Percentiles rank a stretch among this genome's conserved stretches.
These are phyloP conservation scores for Ctenoplectra terminalis DNA, from an alignment of 1,140 invertebrate genomes.

Conservation along the genomic window DNA sequence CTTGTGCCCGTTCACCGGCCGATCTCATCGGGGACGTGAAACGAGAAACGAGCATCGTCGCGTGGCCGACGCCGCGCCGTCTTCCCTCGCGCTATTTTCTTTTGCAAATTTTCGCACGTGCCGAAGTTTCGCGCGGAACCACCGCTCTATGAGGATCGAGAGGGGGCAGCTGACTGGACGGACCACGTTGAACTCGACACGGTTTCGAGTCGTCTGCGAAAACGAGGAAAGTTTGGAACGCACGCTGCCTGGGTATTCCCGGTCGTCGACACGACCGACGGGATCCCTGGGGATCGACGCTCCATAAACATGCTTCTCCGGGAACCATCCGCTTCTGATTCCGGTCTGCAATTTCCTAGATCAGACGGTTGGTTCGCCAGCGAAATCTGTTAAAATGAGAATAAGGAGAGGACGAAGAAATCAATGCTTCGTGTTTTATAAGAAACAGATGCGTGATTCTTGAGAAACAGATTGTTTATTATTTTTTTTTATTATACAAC, in stretches of 20 bases:
- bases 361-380: not conserved
- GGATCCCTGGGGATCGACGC: constrained; percentile 37
- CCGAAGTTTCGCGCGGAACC: constrained; percentile 10
- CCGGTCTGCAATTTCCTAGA: constrained; percentile 27
- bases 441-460: not conserved
- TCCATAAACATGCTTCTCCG: constrained; percentile 22
- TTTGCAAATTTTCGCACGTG: not conserved
- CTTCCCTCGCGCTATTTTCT: not conserved
- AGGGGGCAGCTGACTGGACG: not conserved
- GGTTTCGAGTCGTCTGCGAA: constrained; percentile 37
- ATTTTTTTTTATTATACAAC: too few relatives aligned
- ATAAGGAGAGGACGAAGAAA: not conserved
- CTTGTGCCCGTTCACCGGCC: constrained; percentile 3
- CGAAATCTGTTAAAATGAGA: constrained; percentile 1
- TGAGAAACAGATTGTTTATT: too few relatives aligned
- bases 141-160: too few relatives aligned
- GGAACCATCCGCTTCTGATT: constrained; percentile 23
- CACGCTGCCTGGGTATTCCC: constrained; percentile 39
- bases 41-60: constrained; percentile 19
- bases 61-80: constrained; percentile 26
- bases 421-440: not conserved
- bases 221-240: constrained; percentile 39
- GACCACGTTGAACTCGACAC: constrained; percentile 40
- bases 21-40: constrained; percentile 1
- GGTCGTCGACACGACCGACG: constrained; percentile 47